Base-by-base conservation (phyloP, 2,797 vertebrate genomes). In the Gallirallus australis region DNA sequence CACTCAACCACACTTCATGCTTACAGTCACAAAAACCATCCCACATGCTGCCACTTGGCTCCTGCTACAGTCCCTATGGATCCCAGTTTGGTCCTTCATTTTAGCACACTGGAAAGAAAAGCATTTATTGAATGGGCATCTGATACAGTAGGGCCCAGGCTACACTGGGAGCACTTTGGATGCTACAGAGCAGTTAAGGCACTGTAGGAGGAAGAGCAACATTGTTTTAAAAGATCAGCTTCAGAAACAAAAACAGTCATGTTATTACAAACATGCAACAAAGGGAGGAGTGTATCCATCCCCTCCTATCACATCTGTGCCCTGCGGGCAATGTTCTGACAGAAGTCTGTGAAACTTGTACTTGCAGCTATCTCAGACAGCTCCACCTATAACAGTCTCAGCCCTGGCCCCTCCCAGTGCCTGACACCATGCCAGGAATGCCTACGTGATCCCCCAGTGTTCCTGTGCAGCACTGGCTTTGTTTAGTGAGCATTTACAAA, bases 301-400 rank as follows among this genome's bases (percentile, higher is more conserved):
- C 16, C 66, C 68, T 61, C 31, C 1, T 63, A 89, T 76, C 92
- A 54, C 96, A 95, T 93, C 89, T 93, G 82, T 92, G 79, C 94
- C 96, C 94, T 56, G 87, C 72, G 45, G 96, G 95, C 89, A 88
- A 84, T 89, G 92, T 93, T 94, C 94, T 63, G 79, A 65, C 50
- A 75, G 72, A 30, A 89, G 89, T 87, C 94, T 96, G 96, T 93
- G 94, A 93, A 96, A 87, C 84, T 78, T 1, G 68, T 75, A 80
- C 64, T 91, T 10, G 71, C 91, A 94, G 82, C 84, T 69, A 65
- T 95, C 96, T 96, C 95, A 92, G 94, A 69, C 76, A 59, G 89
- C 94, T 96, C 94, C 94, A 91, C 91, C 94, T 88, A 7, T 1
- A 56, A 33, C 20, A n/a, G 82, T 5, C 89, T 82, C 57, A 39